phyloP scores from a whole-genome alignment of 2,113 vertebrate species.

The Fukomys damarensis region DNA sequence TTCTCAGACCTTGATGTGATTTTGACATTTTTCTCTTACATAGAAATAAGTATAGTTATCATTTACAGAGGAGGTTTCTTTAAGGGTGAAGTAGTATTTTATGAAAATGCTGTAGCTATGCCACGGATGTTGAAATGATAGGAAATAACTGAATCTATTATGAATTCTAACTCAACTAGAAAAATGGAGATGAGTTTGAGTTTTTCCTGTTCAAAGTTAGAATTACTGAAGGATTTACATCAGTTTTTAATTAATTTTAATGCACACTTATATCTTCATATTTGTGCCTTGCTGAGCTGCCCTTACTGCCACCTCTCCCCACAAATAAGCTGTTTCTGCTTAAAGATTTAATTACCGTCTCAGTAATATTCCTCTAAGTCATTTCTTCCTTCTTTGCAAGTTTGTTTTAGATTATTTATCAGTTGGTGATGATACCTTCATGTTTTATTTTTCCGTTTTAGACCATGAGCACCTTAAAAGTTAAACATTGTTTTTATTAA shows the following conservation, averaged over 20 bases:
- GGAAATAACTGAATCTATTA: not conserved
- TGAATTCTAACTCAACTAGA: not conserved
- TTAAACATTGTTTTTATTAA: not conserved
- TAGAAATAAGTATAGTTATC: not conserved
- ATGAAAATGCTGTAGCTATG: not conserved
- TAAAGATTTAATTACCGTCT: not conserved
- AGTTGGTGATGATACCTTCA: not conserved
- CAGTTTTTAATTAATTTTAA: not conserved
- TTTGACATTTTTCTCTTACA: not conserved
- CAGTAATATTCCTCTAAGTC: not conserved
- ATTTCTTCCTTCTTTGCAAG: not conserved
- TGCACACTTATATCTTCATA: not conserved
- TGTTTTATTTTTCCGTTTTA: not conserved
- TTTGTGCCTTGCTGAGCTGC: not conserved
- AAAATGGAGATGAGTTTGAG: slow-evolving; percentile 15
- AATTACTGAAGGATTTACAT: slow-evolving; percentile 24
- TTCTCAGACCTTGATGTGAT: not conserved
- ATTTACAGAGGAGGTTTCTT: not conserved
- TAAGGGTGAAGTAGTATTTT: not conserved
- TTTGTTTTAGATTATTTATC: not conserved
- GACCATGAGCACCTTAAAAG: not conserved
- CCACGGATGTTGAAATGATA: not conserved
- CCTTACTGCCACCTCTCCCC: not conserved
- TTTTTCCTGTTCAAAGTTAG: slow-evolving; percentile 26
- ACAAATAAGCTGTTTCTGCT: not conserved